Evolutionary conservation across 1,140 invertebrate genomes (phyloP).

Genomic region (Holcopasites calliopsidis): DNA sequence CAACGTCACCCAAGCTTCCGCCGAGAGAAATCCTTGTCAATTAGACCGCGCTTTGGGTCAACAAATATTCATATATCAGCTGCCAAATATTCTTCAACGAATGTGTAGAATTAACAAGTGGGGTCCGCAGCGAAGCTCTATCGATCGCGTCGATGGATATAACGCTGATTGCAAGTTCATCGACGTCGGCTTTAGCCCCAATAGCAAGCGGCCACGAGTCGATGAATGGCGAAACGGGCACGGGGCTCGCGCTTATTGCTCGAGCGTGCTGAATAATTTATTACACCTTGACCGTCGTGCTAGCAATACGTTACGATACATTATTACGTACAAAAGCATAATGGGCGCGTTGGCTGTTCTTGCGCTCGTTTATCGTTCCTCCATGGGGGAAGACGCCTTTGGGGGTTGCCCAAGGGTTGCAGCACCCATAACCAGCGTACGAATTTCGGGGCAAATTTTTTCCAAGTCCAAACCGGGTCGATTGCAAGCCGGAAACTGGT

Average conservation of each 20-base stretch:
- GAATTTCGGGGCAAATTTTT: no score
- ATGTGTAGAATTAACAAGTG: no score
- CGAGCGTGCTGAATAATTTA: slow-evolving; percentile 42
- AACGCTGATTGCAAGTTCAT: neutral
- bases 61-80: no score
- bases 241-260: slow-evolving; percentile 28
- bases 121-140: no score
- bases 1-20: neutral
- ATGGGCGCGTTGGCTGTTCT: slow-evolving; percentile 8
- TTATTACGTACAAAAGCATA: slow-evolving; percentile 39
- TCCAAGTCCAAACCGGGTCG: no score
- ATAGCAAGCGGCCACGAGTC: neutral
- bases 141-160: neutral
- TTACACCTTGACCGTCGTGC: slow-evolving; percentile 23
- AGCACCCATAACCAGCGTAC: no score
- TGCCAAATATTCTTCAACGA: no score
- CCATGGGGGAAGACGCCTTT: no score
- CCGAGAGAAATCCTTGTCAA: neutral
- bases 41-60: no score
- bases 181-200: slow-evolving; percentile 2
- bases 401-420: no score
- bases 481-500: slow-evolving; percentile 23
- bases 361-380: no score
- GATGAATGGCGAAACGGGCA: slow-evolving; percentile 27
- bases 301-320: slow-evolving; percentile 25